A percentile compares a stretch with the other conserved stretches of the same genome.
Conservation (phyloP, 2,888 invertebrate species). For the Folsomia manolachei region DNA sequence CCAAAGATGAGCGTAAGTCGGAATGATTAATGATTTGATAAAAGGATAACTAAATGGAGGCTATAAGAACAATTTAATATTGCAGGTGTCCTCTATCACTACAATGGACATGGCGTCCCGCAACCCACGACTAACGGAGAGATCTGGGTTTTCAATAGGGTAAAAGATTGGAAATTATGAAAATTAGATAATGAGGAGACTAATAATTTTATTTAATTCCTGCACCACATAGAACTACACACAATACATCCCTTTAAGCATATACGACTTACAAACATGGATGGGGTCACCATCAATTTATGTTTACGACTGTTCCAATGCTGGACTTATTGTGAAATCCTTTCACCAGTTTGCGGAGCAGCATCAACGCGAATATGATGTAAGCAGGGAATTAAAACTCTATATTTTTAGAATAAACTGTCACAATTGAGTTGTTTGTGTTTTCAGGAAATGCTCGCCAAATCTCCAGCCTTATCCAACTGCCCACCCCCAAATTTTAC, state of each 20-base stretch:
- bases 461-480: constrained; percentile 39
- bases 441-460: constrained; percentile 43
- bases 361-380: constrained; percentile 76
- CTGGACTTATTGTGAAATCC: constrained; percentile 90
- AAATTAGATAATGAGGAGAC: background rate
- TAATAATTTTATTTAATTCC: constrained; percentile 18
- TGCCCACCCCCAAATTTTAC: constrained; percentile 60
- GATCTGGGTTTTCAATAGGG: constrained; percentile 98
- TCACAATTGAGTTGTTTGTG: background rate
- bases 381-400: background rate
- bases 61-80: too few species aligned
- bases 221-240: constrained; percentile 90
- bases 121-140: constrained; percentile 97
- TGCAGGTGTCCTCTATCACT: constrained; percentile 97
- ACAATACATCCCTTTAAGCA: constrained; percentile 97
- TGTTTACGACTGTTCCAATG: constrained; percentile 98
- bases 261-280: constrained; percentile 98
- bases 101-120: constrained; percentile 99
- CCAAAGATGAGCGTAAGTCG: constrained; percentile 98
- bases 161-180: constrained; percentile 53
- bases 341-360: constrained; percentile 86
- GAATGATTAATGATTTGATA: too few species aligned
- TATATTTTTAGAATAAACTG: background rate
- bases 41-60: too few species aligned
- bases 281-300: constrained; percentile 99